Evolutionary conservation across 35 echinoderm and acorn worm genomes (phyloP).

Genomic region (Chiridota heheva): DNA sequence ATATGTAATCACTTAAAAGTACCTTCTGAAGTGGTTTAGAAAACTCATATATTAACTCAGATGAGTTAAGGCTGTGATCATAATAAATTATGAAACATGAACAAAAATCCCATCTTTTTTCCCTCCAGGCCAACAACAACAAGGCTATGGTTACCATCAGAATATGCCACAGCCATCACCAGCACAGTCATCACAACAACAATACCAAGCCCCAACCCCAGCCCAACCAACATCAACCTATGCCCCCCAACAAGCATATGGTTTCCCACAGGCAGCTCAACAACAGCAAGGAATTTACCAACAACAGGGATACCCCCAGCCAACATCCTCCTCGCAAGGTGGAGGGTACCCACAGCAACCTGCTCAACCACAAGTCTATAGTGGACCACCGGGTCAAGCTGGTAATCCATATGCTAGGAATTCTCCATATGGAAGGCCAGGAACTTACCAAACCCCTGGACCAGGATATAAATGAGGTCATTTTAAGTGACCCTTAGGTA

Average conservation of each 20-base stretch:
- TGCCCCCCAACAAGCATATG: slow-evolving; percentile 1
- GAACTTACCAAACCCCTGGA: background rate
- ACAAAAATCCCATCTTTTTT: too few species aligned
- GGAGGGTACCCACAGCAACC: too few species aligned
- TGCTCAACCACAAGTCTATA: too few species aligned
- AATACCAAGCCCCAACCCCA: background rate
- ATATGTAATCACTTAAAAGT: too few species aligned
- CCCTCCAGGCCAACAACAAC: too few species aligned
- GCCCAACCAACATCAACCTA: background rate
- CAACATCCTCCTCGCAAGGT: too few species aligned
- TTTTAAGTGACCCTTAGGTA: background rate
- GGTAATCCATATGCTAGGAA: slow-evolving; percentile 12
- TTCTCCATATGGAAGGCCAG: slow-evolving; percentile 5
- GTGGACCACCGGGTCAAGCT: background rate
- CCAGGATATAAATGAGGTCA: slow-evolving; percentile 9
- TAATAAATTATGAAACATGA: too few species aligned
- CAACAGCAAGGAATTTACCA: slow-evolving; percentile 1
- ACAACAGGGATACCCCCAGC: background rate
- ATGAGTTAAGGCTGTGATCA: too few species aligned
- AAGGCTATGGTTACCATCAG: too few species aligned
- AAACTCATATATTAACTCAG: too few species aligned
- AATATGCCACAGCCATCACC: too few species aligned
- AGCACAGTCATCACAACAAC: background rate
- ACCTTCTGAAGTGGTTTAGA: too few species aligned
- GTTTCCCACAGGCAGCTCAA: background rate